These are phyloP conservation scores for Chlamydotis undulata DNA, from an alignment of 2,113 vertebrate species.

Conservation along the genomic window DNA sequence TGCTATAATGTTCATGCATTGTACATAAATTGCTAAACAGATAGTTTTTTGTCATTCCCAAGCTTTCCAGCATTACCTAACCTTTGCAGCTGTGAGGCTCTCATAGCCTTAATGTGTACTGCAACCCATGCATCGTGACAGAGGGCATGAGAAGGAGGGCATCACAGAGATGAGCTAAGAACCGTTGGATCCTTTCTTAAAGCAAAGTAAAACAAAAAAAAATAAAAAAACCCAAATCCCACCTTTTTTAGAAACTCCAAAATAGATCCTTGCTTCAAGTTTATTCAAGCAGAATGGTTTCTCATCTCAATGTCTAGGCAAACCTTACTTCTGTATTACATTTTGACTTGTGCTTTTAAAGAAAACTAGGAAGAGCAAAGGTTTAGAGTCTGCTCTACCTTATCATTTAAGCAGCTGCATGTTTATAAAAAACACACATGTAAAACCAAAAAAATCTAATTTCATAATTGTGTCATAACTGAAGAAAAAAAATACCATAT, in stretches of 20 bases:
- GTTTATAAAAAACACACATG: background rate
- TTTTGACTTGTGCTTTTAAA: background rate
- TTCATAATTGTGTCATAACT: background rate
- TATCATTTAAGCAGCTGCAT: background rate
- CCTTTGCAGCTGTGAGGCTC: background rate
- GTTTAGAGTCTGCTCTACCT: background rate
- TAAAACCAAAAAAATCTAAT: background rate
- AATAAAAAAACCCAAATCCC: too few species aligned
- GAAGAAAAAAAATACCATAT: background rate
- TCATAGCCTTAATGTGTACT: background rate
- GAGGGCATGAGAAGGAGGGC: background rate
- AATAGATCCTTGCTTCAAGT: background rate
- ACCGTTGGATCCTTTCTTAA: background rate
- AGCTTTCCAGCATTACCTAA: background rate
- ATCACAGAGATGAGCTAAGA: background rate
- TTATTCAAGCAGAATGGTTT: background rate
- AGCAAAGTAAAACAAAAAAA: background rate
- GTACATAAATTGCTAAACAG: background rate
- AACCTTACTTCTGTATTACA: background rate
- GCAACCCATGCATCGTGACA: background rate
- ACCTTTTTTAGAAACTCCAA: background rate
- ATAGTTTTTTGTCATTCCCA: background rate
- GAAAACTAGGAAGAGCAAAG: background rate
- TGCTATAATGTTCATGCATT: background rate
- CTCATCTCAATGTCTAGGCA: background rate